Conservation (phyloP, 2,888 invertebrate genomes). For the Kuschelorhynchus macadamiae region DNA sequence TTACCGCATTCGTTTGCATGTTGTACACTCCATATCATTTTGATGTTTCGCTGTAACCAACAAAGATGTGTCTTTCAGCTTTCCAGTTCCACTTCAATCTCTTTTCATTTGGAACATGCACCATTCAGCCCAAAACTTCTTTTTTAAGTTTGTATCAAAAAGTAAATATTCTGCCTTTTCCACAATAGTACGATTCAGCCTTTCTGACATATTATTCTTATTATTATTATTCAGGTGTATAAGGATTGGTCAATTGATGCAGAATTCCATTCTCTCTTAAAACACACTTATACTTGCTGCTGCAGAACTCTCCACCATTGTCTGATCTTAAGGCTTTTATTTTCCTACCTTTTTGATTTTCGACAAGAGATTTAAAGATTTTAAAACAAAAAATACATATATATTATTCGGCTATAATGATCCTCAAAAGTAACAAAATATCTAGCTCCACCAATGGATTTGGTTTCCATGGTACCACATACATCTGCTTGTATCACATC, state of each 20-base stretch:
- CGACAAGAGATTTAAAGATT: constrained; percentile 21
- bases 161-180: constrained; percentile 54
- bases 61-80: constrained; percentile 33
- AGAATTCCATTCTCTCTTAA: constrained; percentile 41
- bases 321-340: constrained; percentile 35
- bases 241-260: constrained; percentile 38
- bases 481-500: neutral
- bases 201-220: constrained; percentile 51
- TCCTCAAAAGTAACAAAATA: neutral
- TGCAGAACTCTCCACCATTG: constrained; percentile 44
- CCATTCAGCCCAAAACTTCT: constrained; percentile 57
- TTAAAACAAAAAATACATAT: neutral
- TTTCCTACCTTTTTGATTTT: constrained; percentile 35
- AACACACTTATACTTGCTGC: constrained; percentile 42
- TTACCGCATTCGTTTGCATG: neutral
- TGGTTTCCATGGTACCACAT: constrained; percentile 2
- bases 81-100: constrained; percentile 57
- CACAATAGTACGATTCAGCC: constrained; percentile 53
- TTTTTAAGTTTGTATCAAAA: constrained; percentile 51
- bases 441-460: neutral
- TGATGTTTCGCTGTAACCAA: too few relatives aligned
- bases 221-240: constrained; percentile 46
- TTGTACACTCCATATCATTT: constrained; percentile 34
- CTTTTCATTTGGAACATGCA: constrained; percentile 59
- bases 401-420: neutral